phyloP scores from a whole-genome alignment of 2,888 invertebrate species.

The Isoperla grammatica region DNA sequence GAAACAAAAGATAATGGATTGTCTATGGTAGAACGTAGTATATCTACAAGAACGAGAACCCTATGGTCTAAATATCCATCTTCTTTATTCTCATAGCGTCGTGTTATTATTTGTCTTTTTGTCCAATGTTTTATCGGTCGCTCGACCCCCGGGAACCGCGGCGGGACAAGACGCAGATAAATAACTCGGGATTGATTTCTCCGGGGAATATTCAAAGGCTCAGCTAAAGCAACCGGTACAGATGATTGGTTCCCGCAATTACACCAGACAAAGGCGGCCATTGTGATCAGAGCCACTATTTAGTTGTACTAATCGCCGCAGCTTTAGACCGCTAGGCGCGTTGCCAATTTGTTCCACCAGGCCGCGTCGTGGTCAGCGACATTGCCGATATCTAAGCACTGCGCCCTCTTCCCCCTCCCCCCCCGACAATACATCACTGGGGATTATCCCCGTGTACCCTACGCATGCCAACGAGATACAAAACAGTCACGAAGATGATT shows the following conservation, averaged over 20 bases:
- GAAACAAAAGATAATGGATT: too few species aligned
- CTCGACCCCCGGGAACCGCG: too few species aligned
- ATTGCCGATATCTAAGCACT: not conserved
- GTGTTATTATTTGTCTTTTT: too few species aligned
- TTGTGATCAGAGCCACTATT: not conserved
- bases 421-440: not conserved
- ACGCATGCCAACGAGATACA: too few species aligned
- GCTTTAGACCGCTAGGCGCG: not conserved
- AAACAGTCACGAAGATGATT: too few species aligned
- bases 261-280: not conserved
- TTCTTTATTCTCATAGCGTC: too few species aligned
- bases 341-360: conserved; percentile 1
- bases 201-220: not conserved
- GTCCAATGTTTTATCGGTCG: too few species aligned
- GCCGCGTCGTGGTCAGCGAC: not conserved
- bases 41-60: too few species aligned
- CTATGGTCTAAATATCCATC: too few species aligned
- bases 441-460: not conserved
- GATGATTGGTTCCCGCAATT: conserved; percentile 1
- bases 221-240: too few species aligned
- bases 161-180: too few species aligned
- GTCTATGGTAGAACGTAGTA: too few species aligned
- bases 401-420: not conserved
- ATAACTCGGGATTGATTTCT: conserved; percentile 1
- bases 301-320: conserved; percentile 4